Percentiles rank a stretch among this genome's conserved stretches.
phyloP scores from a whole-genome alignment of 2,888 invertebrate species.

The Athalia cordata region DNA sequence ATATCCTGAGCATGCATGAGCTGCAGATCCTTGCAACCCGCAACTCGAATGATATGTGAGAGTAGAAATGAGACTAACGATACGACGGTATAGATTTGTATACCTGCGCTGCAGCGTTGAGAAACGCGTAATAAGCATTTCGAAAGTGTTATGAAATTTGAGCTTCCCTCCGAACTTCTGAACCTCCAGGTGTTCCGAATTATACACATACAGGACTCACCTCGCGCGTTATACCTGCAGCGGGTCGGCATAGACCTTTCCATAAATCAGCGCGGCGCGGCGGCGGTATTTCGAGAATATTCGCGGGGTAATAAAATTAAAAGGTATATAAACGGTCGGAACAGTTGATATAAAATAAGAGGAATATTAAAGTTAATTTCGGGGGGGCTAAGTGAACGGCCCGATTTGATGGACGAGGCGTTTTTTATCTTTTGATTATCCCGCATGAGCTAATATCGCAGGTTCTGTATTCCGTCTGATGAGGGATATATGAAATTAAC shows the following conservation, averaged over 20 bases:
- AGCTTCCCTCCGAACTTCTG: constrained; percentile 25
- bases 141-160: constrained; percentile 34
- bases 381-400: constrained; percentile 1
- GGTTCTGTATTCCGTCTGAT: constrained; percentile 10
- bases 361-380: neutral
- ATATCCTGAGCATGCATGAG: neutral
- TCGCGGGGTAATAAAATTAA: neutral
- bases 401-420: neutral
- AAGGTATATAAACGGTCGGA: neutral
- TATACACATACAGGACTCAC: neutral
- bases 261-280: constrained; percentile 1
- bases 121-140: constrained; percentile 19
- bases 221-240: neutral
- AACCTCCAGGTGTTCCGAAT: constrained; percentile 35
- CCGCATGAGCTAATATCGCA: neutral
- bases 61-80: constrained; percentile 13
- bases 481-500: constrained; percentile 30
- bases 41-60: neutral
- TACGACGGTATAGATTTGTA: neutral
- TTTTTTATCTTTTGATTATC: no score
- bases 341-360: neutral
- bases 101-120: neutral
- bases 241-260: neutral
- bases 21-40: neutral
- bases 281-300: neutral